Base-by-base conservation (phyloP, 2,113 vertebrate genomes). In the Hypanus sabinus region DNA sequence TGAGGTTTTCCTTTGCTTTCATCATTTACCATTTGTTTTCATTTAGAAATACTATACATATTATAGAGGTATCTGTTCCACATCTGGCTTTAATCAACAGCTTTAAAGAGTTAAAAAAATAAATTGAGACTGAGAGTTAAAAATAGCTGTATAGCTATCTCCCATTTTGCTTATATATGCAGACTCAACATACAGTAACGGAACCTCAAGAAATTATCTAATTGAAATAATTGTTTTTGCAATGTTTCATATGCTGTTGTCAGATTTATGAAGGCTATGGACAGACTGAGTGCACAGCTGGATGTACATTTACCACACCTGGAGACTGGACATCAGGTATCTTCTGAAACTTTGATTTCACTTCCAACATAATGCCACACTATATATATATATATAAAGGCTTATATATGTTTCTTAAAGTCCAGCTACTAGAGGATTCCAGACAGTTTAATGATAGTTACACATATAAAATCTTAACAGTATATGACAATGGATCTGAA, bases 311-410 rank as follows among this genome's bases (percentile, higher is more conserved):
- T 94, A 99, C 99, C 9, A 99, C 98, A 2, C 99, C 99, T 0
- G 98, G 99, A 80, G 99, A 99, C 96, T 99, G 98, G 98, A 99
- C 98, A 0, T 97, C 98, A 97, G 98, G 99, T 99, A 96, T n/a
- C 65, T 65, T 20, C 14, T 68, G 60, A 90, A 33, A n/a, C 85
- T 62, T 62, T 6, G 10, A 65, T 87, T 87, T 57, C 27, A 8
- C 12, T 90, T 90, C 8, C 2, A 88, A n/a, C 5, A 62, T 8
- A 88, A 33, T 14, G 9, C 5, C n/a, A 16, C 30, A 7, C 85
- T 65, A 33, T 65, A 33, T 65, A 33, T 65, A 33, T 65, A 33
- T 65, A 33, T 90, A 12, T 9, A 14, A 6, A 62, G 60, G 46
- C 33, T 88, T n/a, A 33, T 6, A 9, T 16, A 88, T 33, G 9